Base-by-base conservation (phyloP, 2,888 invertebrate species). In the Apamea crenata region DNA sequence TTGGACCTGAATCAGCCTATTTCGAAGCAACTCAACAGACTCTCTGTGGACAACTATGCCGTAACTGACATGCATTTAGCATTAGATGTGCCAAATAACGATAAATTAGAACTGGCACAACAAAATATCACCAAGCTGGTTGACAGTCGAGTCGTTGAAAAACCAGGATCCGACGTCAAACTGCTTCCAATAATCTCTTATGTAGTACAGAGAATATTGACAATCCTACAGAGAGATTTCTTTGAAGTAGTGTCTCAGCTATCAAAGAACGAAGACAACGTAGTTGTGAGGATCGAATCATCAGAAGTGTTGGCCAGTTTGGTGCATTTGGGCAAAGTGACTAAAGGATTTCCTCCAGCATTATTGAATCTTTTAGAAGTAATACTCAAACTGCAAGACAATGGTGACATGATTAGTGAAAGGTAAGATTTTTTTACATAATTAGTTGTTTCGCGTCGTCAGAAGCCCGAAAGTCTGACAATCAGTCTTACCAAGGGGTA, bases 121-220 rank as follows among this genome's bases (percentile, higher is more conserved):
- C 91, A 91, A 25, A 94, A 93, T 80, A 70, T 94, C 14, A 56
- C 81, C 1, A 93, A 91, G 73, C 70, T 89, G 5, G 69, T 87
- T 18, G 87, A 91, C 69, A 90, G 85, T 36, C 87, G 88, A 71
- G 84, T 86, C 36, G 74, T 74, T 68, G 61, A 73, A 63, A 69
- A 84, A 87, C 77, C 87, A 10, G 87, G 82, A 47, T 67, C 88
- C 47, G 88, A 92, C 63, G 72, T 96, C 90, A 89, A 97, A 90
- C 90, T 98, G 6, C 93, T 98, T 84, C 98, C 98, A 81, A 91
- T 97, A 66, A 97, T 97, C 85, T 96, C 97, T 25, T 97, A 97
- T 80, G 91, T 97, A 14, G 92, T 97, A 66, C 93, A 96, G 80
- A 93, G 96, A 86, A 90, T 97, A 40, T 87, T 96, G 14, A 91